These are phyloP conservation scores for Orthonevra nobilis DNA, from an alignment of 2,888 invertebrate genomes.

Conservation along the genomic window DNA sequence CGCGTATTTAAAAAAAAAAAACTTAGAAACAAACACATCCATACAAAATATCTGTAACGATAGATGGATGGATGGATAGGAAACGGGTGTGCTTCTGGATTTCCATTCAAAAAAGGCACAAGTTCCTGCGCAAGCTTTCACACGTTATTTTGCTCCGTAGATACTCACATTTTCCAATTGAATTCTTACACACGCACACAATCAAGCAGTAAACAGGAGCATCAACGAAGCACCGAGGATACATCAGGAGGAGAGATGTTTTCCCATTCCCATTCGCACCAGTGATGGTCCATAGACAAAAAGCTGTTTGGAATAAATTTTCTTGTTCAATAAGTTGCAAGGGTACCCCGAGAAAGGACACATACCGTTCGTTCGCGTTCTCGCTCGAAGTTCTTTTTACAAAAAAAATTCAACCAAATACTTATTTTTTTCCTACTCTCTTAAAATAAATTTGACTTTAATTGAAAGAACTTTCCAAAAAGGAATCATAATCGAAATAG, in stretches of 20 bases:
- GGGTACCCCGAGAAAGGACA: constrained; percentile 80
- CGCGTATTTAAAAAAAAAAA: constrained; percentile 13
- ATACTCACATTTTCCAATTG: constrained; percentile 59
- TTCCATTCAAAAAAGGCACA: constrained; percentile 61
- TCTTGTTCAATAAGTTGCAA: constrained; percentile 80
- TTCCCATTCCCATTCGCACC: constrained; percentile 52
- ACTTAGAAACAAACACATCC: constrained; percentile 26
- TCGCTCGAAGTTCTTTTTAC: constrained; percentile 66
- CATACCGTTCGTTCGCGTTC: constrained; percentile 72
- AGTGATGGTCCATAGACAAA: constrained; percentile 78
- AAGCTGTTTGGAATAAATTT: constrained; percentile 74
- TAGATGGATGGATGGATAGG: constrained; percentile 20
- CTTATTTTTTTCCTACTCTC: too few relatives aligned
- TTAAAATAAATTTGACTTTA: constrained; percentile 32
- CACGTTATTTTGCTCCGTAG: constrained; percentile 46
- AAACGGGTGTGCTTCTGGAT: constrained; percentile 32
- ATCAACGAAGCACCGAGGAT: constrained; percentile 22
- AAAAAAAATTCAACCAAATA: too few relatives aligned
- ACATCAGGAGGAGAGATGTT: constrained; percentile 55
- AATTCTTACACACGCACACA: constrained; percentile 58
- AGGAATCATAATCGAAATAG: neutral
- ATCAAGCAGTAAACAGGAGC: constrained; percentile 49
- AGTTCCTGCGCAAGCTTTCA: constrained; percentile 67
- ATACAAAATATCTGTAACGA: too few relatives aligned
- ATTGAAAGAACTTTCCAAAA: constrained; percentile 10